These are phyloP conservation scores for Otolemur garnettii DNA, from an alignment of 2,113 vertebrate genomes.

Conservation along the genomic window DNA sequence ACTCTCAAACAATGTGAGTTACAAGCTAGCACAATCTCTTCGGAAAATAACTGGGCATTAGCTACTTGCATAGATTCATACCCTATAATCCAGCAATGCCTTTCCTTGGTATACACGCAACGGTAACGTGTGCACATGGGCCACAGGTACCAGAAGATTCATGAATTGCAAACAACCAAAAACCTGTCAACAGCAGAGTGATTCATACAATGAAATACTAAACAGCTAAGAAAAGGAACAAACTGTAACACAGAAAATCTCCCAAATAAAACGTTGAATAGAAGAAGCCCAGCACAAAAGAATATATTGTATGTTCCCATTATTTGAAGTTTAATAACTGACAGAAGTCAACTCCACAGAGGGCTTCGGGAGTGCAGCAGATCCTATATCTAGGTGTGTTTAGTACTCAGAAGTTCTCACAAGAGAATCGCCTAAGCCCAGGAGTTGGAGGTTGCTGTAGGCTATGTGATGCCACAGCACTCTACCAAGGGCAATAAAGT, in stretches of 20 bases:
- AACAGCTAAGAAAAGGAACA: background rate
- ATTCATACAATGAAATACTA: background rate
- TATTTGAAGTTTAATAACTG: background rate
- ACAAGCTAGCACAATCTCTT: background rate
- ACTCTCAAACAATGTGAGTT: background rate
- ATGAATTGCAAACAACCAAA: background rate
- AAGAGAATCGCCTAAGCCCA: too few relatives aligned
- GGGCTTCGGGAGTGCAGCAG: background rate
- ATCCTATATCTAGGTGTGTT: background rate
- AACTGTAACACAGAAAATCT: background rate
- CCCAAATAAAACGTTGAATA: background rate
- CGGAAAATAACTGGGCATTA: background rate
- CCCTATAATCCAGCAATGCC: background rate
- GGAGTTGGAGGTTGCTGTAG: too few relatives aligned
- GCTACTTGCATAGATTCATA: background rate
- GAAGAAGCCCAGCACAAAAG: background rate
- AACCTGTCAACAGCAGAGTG: background rate
- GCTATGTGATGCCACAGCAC: too few relatives aligned
- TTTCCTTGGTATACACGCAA: background rate
- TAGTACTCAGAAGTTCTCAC: background rate
- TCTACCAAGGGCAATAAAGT: too few relatives aligned
- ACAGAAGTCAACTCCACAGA: background rate
- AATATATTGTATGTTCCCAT: background rate
- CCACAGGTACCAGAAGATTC: background rate
- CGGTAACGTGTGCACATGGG: background rate